These are phyloP conservation scores for Nesidiocoris tenuis DNA, from an alignment of 2,888 invertebrate species.

Conservation along the genomic window DNA sequence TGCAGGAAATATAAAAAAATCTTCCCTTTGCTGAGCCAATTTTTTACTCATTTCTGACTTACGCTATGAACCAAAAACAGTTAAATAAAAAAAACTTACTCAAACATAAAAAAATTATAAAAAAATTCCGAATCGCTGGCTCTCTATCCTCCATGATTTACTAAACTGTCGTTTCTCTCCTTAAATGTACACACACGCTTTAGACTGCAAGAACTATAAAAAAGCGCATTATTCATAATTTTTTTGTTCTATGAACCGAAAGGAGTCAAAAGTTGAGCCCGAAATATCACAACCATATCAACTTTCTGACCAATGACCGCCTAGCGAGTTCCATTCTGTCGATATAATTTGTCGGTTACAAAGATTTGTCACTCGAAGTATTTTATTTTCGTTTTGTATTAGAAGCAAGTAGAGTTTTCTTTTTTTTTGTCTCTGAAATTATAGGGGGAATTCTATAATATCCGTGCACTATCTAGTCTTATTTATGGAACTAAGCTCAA, in stretches of 20 bases:
- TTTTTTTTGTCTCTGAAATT: constrained; percentile 16
- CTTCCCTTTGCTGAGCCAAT: too few relatives aligned
- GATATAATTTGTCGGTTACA: neutral
- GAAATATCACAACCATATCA: neutral
- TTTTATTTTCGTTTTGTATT: constrained; percentile 5
- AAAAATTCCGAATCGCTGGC: too few relatives aligned
- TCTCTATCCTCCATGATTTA: too few relatives aligned
- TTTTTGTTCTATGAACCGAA: neutral
- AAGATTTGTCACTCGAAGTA: neutral
- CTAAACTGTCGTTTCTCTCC: too few relatives aligned
- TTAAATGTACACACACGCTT: too few relatives aligned
- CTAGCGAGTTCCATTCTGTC: neutral
- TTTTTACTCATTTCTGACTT: too few relatives aligned
- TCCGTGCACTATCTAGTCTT: constrained; percentile 47
- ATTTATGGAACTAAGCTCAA: constrained; percentile 47
- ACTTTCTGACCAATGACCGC: neutral
- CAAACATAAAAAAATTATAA: too few relatives aligned
- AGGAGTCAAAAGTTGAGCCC: neutral
- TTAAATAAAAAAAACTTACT: too few relatives aligned
- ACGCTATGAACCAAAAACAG: too few relatives aligned
- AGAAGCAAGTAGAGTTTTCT: neutral
- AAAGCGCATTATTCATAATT: too few relatives aligned
- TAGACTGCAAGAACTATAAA: too few relatives aligned
- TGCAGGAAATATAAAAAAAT: too few relatives aligned
- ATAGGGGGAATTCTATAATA: constrained; percentile 27